Percentiles rank a stretch among this genome's conserved stretches.
Conservation (phyloP, 2,797 vertebrate species). For the Gambusia yucatana region DNA sequence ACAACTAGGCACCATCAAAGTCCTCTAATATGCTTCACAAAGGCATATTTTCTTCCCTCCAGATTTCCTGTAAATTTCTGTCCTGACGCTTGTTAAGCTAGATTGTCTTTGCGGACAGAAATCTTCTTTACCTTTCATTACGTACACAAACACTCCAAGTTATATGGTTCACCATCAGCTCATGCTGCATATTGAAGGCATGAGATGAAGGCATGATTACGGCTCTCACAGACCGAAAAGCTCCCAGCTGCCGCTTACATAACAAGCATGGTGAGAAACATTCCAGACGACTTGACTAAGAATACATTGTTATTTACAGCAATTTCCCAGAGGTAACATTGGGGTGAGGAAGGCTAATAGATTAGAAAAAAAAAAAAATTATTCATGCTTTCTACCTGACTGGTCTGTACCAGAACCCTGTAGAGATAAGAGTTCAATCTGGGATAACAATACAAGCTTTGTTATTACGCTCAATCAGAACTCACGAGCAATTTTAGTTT, state of each 20-base stretch:
- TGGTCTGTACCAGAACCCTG: conserved; percentile 38
- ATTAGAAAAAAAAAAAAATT: conserved; percentile 43
- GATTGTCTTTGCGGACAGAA: conserved; percentile 41
- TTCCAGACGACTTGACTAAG: conserved; percentile 61
- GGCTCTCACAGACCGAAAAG: conserved; percentile 50
- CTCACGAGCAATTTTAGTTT: conserved; percentile 19
- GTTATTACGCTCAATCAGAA: conserved; percentile 23
- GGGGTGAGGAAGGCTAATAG: conserved; percentile 64
- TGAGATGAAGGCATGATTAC: conserved; percentile 44
- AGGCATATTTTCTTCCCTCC: conserved; percentile 26
- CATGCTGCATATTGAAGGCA: conserved; percentile 1
- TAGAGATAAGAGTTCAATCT: conserved; percentile 40
- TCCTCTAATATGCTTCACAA: conserved; percentile 34
- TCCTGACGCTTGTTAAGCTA: conserved; percentile 30
- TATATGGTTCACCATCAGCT: conserved; percentile 47
- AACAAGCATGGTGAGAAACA: conserved; percentile 59
- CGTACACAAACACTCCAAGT: conserved; percentile 55
- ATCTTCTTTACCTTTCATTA: conserved; percentile 43
- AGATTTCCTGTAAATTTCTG: conserved; percentile 41
- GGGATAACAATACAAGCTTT: conserved; percentile 4
- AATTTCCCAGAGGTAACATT: conserved; percentile 37
- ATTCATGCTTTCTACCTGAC: conserved; percentile 60
- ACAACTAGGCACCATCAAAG: conserved; percentile 1
- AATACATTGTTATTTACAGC: conserved; percentile 70
- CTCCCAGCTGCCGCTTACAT: conserved; percentile 63